phyloP scores from a whole-genome alignment of 2,888 invertebrate species.

The Athalia rosae region DNA sequence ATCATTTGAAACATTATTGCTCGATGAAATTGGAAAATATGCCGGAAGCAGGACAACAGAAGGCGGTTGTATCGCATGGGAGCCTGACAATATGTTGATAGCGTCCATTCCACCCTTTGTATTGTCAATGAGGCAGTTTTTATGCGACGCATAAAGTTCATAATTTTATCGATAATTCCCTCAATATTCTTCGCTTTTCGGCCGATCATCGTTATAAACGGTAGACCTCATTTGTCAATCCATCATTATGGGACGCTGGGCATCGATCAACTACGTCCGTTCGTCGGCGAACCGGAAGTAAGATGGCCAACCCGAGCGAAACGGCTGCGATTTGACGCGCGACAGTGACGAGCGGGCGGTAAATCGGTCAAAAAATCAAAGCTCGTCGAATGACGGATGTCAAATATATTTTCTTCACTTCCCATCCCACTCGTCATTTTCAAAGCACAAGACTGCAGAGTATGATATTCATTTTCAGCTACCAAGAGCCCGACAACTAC shows the following conservation, averaged over 20 bases:
- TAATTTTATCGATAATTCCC: not conserved
- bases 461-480: no score
- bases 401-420: no score
- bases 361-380: no score
- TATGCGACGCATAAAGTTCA: not conserved
- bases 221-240: not conserved
- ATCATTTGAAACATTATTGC: no score
- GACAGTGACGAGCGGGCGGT: not conserved
- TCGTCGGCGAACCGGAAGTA: not conserved
- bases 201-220: not conserved
- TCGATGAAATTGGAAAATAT: no score
- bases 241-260: not conserved
- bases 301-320: not conserved
- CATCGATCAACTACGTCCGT: slow-evolving; percentile 1
- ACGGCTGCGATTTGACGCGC: not conserved
- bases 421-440: no score
- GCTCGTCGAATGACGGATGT: no score
- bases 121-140: not conserved
- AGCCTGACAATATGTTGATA: not conserved
- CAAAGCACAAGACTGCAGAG: no score
- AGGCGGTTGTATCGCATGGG: no score
- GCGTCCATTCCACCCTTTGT: not conserved
- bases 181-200: not conserved
- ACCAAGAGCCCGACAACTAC: no score
- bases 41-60: no score